phyloP scores from a whole-genome alignment of 2,797 vertebrate species.

The Scarus forsteni region DNA sequence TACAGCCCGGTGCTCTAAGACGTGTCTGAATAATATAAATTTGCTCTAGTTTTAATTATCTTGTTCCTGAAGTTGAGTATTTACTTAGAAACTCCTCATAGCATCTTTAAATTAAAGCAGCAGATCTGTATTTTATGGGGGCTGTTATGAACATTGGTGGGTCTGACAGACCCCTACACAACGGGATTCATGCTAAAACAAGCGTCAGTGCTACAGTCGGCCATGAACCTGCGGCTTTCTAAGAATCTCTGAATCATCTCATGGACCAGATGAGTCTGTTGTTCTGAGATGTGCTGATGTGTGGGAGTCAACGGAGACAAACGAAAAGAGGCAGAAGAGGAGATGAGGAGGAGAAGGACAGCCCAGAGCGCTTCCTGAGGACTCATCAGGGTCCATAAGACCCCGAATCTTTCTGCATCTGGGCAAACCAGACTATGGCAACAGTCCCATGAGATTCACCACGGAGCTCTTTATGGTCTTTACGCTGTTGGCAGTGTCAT shows the following conservation, averaged over 20 bases:
- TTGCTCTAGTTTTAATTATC: too few species aligned
- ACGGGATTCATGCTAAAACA: slow-evolving; percentile 53
- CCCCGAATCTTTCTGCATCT: slow-evolving; percentile 38
- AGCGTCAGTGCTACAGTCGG: slow-evolving; percentile 9
- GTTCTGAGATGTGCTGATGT: slow-evolving; percentile 47
- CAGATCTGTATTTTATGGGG: too few species aligned
- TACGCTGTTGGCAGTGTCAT: slow-evolving; percentile 72
- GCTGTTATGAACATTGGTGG: too few species aligned
- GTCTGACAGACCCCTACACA: slow-evolving; percentile 40
- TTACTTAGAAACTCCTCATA: too few species aligned
- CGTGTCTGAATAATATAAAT: too few species aligned
- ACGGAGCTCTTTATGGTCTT: slow-evolving; percentile 29
- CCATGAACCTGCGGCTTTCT: slow-evolving; percentile 8
- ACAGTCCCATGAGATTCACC: slow-evolving; percentile 51
- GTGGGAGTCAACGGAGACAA: slow-evolving; percentile 27
- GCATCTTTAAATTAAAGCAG: too few species aligned
- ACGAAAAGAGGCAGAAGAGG: slow-evolving; percentile 23
- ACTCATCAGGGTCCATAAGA: slow-evolving; percentile 38
- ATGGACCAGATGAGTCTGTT: slow-evolving; percentile 6
- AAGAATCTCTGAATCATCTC: not conserved
- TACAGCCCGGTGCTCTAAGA: too few species aligned
- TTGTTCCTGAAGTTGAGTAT: too few species aligned
- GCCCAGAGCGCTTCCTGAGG: slow-evolving; percentile 62
- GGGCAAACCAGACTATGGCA: slow-evolving; percentile 59
- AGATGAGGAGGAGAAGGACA: not conserved